Evolutionary conservation across 2,113 vertebrate genomes (phyloP), one percentile per base, ranked within the genome.

Genomic region (Sisor rabdophorus): DNA sequence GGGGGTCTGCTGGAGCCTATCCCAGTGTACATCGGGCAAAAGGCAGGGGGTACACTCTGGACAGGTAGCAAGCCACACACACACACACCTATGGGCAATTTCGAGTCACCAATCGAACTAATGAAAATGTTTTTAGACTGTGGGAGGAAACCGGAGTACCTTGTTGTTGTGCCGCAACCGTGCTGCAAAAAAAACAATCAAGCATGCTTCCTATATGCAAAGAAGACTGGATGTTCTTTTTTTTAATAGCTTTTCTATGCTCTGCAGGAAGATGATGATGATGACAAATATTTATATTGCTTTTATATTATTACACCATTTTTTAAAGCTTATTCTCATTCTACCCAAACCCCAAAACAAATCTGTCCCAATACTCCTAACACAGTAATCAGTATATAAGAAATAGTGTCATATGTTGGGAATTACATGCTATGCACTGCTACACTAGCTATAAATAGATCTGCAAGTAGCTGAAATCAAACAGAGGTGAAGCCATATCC

Each of bases 161-260:
- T n/a, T n/a, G n/a, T n/a, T n/a, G n/a, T n/a, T n/a, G n/a, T n/a
- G n/a, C n/a, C n/a, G n/a, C n/a, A n/a, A n/a, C n/a, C n/a, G 69
- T 61, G 55, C 40, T 58, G 63, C 50, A 79, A 58, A 50, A 76
- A 36, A 69, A 36, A 75, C 61, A 71, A 81, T 36, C 24, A 76
- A 47, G 69, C 52, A 54, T 11, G 22, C 9, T 28, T 75, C 53
- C n/a, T 56, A 22, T 56, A 22, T 64, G 56, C 65, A 73, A 63
- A 15, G 28, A 40, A 44, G 19, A 22, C 78, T 30, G 36, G 13
- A 22, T 44, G 69, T 16, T 28, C 19, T 60, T n/a, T 48, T 70
- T 16, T 68, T 56, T 63, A 55, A 32, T 47, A 64, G 32, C 17
- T 64, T 20, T 32, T 40, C 4, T 22, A 40, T n/a, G 4, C 26